Evolutionary conservation across 92 coral and sea anemone genomes (phyloP), one percentile per base, ranked within the genome.

Genomic region (Epizoanthus rinbou): DNA sequence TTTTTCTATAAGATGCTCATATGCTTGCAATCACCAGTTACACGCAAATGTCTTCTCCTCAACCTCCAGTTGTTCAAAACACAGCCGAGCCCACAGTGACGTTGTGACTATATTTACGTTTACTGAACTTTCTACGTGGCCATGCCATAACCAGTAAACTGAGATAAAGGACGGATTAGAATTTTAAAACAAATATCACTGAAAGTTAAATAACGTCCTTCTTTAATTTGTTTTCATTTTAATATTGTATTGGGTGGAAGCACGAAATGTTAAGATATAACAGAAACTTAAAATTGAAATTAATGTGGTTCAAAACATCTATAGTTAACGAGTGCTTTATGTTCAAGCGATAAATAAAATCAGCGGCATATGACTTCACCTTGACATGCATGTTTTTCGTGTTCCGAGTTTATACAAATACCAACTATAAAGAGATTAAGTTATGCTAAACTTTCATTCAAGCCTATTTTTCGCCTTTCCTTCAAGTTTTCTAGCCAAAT

Each of bases 141-240:
- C 0, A 47, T 50, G 54, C 2, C 54, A 37, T 1, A 37, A 37
- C 43, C 6, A 37, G 43, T 50, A 50, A 50, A 50, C 54, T 50
- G 31, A 56, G 65, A 74, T 56, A 74, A 74, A 74, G 53, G 68
- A 57, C 68, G 68, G 81, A 75, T 75, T 75, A 75, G 54, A 18
- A 35, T 60, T 60, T 28, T 28, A 28, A 78, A 62, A 69, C 66
- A 41, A 43, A 78, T 63, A 78, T 69, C 47, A 57, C 71, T 60
- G 41, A 14, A 43, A 43, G 71, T 41, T 78, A 59, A 76, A 60
- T 59, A 43, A 62, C 58, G 47, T 62, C 21, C 68, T 8, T 78
- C 5, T 31, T 76, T 59, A 65, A 37, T 22, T 59, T 59, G 22
- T 50, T 50, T 50, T 50, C 15, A 9, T 50, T 50, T 50, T 50